These are phyloP conservation scores for Matsumyia berberina DNA, from an alignment of 2,888 invertebrate genomes.

Conservation along the genomic window DNA sequence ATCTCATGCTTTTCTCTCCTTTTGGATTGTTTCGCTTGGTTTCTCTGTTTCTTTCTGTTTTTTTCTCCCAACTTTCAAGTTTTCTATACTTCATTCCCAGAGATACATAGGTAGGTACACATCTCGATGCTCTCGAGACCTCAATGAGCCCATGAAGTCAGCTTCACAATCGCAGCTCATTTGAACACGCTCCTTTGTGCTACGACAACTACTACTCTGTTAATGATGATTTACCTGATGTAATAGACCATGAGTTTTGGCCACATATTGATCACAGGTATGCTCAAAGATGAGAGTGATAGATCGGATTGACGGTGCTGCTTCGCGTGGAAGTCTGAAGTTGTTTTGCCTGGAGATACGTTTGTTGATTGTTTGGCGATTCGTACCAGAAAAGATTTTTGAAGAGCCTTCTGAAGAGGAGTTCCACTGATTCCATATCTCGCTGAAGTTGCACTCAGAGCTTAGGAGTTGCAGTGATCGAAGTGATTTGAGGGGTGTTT, in stretches of 20 bases:
- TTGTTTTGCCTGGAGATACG: conserved; percentile 24
- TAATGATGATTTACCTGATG: conserved; percentile 68
- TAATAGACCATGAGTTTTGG: conserved; percentile 69
- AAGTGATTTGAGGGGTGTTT: too few relatives aligned
- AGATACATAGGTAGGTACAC: conserved; percentile 33
- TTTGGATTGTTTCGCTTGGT: conserved; percentile 17
- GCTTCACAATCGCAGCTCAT: conserved; percentile 62
- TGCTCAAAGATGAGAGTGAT: conserved; percentile 31
- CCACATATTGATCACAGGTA: conserved; percentile 49
- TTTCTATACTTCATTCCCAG: conserved; percentile 33
- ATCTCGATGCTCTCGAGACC: conserved; percentile 52
- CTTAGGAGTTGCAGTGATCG: too few relatives aligned
- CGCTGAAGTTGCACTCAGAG: too few relatives aligned
- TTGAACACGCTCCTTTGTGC: conserved; percentile 57
- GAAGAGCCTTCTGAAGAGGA: conserved; percentile 13
- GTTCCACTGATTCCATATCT: conserved; percentile 7
- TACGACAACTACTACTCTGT: conserved; percentile 20
- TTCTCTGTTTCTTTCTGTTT: conserved; percentile 24
- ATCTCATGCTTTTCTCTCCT: conserved; percentile 48
- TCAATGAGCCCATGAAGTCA: conserved; percentile 61
- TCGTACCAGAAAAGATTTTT: not conserved
- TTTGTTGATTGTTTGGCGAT: too few relatives aligned
- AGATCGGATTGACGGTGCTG: not conserved
- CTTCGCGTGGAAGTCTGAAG: conserved; percentile 10
- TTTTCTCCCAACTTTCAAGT: conserved; percentile 57